phyloP scores from a whole-genome alignment of 2,888 invertebrate species.

The Agelastica alni region DNA sequence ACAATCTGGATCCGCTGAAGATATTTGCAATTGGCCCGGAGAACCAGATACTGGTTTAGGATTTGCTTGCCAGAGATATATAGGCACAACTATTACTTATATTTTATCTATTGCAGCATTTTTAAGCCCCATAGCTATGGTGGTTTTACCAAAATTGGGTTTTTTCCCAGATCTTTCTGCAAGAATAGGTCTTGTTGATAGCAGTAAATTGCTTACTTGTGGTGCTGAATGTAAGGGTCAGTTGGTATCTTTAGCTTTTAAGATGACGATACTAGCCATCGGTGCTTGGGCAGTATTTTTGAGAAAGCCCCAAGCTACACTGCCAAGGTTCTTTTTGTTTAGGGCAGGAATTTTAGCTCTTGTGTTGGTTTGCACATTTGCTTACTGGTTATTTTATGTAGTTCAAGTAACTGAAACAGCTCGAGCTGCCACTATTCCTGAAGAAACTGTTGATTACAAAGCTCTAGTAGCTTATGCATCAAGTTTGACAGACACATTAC shows the following conservation, averaged over 20 bases:
- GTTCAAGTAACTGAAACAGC: slow-evolving; percentile 86
- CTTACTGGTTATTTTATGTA: slow-evolving; percentile 98
- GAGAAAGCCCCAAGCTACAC: slow-evolving; percentile 79
- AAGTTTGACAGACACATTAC: slow-evolving; percentile 88
- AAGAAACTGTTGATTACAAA: slow-evolving; percentile 82
- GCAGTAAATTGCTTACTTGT: slow-evolving; percentile 76
- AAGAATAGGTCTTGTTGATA: slow-evolving; percentile 71
- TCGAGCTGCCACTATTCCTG: slow-evolving; percentile 77
- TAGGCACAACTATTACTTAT: slow-evolving; percentile 79
- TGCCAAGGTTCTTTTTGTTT: slow-evolving; percentile 91
- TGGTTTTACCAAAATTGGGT: slow-evolving; percentile 88
- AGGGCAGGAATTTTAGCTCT: slow-evolving; percentile 87
- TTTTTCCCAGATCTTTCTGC: slow-evolving; percentile 77
- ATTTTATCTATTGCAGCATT: slow-evolving; percentile 83
- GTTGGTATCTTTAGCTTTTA: slow-evolving; percentile 87
- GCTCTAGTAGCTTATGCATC: slow-evolving; percentile 90
- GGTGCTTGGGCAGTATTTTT: slow-evolving; percentile 94
- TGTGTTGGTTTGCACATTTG: slow-evolving; percentile 88
- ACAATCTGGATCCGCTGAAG: slow-evolving; percentile 92
- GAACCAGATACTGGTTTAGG: slow-evolving; percentile 75
- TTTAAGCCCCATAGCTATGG: slow-evolving; percentile 92
- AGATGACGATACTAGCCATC: slow-evolving; percentile 83
- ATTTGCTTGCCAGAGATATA: slow-evolving; percentile 79
- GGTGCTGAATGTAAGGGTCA: slow-evolving; percentile 94
- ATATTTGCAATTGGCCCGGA: slow-evolving; percentile 79